phyloP scores from a whole-genome alignment of 2,113 vertebrate genomes.

The Gambusia holbrooki region DNA sequence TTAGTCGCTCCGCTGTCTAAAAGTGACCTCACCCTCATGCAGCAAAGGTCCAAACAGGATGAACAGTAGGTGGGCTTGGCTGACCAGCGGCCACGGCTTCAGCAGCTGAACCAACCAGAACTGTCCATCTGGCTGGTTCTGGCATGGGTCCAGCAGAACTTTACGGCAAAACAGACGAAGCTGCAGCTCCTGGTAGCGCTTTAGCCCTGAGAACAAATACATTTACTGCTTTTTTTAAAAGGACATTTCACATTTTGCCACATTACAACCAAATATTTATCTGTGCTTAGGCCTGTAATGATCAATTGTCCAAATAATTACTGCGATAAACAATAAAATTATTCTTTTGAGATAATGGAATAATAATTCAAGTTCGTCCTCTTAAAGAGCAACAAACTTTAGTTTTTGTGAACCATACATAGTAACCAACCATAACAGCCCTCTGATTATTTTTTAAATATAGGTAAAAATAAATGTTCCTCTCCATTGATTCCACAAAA shows the following conservation, averaged over 20 bases:
- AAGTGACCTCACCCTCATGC: constrained; percentile 77
- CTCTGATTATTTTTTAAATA: no score
- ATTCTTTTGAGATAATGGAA: no score
- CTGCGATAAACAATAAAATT: no score
- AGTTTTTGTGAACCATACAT: no score
- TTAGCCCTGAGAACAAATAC: constrained; percentile 72
- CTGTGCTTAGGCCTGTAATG: background rate
- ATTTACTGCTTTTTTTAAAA: background rate
- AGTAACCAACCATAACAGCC: no score
- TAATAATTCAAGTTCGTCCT: no score
- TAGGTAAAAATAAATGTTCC: background rate
- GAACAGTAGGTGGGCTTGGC: constrained; percentile 88
- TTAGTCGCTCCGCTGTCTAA: background rate
- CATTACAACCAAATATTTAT: background rate
- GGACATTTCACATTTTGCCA: background rate
- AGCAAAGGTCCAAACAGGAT: constrained; percentile 88
- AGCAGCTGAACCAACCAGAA: constrained; percentile 89
- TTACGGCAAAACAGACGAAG: constrained; percentile 85
- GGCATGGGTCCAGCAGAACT: constrained; percentile 85
- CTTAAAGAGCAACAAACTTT: no score
- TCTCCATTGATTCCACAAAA: background rate
- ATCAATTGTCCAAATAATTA: no score
- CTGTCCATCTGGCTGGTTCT: constrained; percentile 73
- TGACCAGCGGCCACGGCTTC: constrained; percentile 90
- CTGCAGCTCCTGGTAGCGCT: constrained; percentile 81